phyloP scores from a whole-genome alignment of 1,140 invertebrate genomes.

The Meloidogyne floridensis region DNA sequence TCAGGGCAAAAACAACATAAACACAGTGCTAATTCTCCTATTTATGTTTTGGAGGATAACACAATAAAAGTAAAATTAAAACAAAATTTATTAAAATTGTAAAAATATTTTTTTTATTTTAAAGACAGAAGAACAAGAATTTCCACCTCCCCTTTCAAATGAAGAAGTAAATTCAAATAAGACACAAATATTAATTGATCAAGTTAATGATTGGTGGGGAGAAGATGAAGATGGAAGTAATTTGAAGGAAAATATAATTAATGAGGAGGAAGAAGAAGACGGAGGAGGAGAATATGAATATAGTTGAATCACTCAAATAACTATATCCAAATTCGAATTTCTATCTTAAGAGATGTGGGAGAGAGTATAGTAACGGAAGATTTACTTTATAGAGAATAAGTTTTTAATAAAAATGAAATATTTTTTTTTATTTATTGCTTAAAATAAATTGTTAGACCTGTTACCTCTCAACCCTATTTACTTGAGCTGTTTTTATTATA shows the following conservation, averaged over 20 bases:
- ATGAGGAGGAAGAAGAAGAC: background rate
- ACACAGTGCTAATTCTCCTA: background rate
- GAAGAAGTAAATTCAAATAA: constrained; percentile 6
- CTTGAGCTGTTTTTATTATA: too few species aligned
- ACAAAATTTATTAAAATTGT: background rate
- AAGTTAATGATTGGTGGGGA: constrained; percentile 5
- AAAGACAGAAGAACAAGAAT: background rate
- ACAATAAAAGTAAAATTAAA: constrained; percentile 5
- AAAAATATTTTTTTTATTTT: background rate
- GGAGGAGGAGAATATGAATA: too few species aligned
- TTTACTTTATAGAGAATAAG: too few species aligned
- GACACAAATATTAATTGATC: background rate
- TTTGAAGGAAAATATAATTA: background rate
- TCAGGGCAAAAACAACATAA: background rate
- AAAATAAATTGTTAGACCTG: too few species aligned
- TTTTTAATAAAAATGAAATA: too few species aligned
- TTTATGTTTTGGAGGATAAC: background rate
- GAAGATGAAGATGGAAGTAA: constrained; percentile 3
- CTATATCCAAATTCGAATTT: too few species aligned
- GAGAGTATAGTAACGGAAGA: too few species aligned
- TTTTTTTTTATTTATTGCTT: too few species aligned
- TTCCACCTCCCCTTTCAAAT: background rate
- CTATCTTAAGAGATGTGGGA: too few species aligned
- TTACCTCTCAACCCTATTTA: too few species aligned
- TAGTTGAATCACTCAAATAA: too few species aligned